These are phyloP conservation scores for Calyptommatus sinebrachiatus DNA, from an alignment of 2,113 vertebrate genomes.

Conservation along the genomic window DNA sequence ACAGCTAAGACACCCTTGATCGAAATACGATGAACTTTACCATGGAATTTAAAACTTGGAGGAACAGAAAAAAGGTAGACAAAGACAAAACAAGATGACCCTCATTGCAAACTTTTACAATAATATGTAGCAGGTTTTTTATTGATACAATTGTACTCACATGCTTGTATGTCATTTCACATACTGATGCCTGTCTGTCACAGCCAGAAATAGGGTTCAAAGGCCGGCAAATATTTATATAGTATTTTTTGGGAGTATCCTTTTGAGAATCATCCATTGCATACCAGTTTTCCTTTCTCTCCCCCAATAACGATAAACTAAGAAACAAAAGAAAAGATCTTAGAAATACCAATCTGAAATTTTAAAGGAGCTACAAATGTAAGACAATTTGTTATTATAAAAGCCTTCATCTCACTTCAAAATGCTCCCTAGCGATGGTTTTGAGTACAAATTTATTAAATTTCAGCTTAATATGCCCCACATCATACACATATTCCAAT, in stretches of 20 bases:
- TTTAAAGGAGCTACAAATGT: not conserved
- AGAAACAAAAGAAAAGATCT: slow-evolving; percentile 29
- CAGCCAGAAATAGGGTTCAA: slow-evolving; percentile 81
- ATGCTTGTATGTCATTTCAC: slow-evolving; percentile 78
- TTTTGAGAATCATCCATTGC: slow-evolving; percentile 72
- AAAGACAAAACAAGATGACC: not conserved
- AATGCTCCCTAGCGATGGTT: not conserved
- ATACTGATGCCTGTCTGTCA: slow-evolving; percentile 81
- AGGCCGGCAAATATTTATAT: slow-evolving; percentile 90
- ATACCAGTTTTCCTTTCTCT: slow-evolving; percentile 80
- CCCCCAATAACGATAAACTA: slow-evolving; percentile 82
- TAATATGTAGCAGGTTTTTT: not conserved
- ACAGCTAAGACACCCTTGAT: not conserved
- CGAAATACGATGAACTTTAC: not conserved
- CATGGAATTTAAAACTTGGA: not conserved
- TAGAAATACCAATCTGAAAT: not conserved
- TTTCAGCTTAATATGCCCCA: not conserved
- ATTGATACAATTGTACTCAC: slow-evolving; percentile 51
- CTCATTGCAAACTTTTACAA: not conserved
- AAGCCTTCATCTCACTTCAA: not conserved
- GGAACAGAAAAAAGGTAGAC: too few relatives aligned
- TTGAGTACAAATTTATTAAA: not conserved
- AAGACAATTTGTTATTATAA: not conserved
- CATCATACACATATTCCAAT: not conserved
- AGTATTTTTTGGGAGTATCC: slow-evolving; percentile 77